Evolutionary conservation across 2,797 vertebrate species (phyloP), one percentile per base, ranked within the genome.

Genomic region (Eupleurogrammus muticus): DNA sequence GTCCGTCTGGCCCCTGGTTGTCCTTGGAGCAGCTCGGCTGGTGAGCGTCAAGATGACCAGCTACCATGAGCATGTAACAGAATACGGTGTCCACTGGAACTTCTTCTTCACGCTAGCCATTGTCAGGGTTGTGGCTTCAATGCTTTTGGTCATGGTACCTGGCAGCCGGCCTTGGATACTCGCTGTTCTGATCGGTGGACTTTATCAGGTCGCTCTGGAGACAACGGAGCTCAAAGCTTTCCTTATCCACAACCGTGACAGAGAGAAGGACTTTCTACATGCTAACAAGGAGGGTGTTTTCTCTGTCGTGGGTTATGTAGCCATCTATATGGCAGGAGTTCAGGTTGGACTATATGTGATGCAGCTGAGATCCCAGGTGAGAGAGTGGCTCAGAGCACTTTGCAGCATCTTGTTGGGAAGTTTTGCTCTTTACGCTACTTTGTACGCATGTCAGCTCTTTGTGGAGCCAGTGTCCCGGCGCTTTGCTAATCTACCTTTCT

Each of bases 21-120:
- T 92, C n/a, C 93, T 99, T 0, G 98, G 98, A 0, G 1, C 95
- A 1, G 96, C 83, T 16, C 92, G 98, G 51, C 88, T 98, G 46
- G 73, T 94, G 7, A 94, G 93, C 2, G 65, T 98, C 36, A 99
- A 98, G 89, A 93, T 94, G 44, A 70, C 94, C 0, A 92, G 87
- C 20, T 99, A 99, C 84, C 97, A 98, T 0, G 97, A 99, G 77
- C 98, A 99, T 21, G 82, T 96, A 23, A 95, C 95, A 0, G 98
- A 99, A 78, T 99, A 99, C 2, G 98, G 98, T 0, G 82, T 97
- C 65, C 97, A 99, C 81, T 99, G 98, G 98, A 99, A 99, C 85
- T 99, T 99, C 66, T 99, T 99, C 85, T 99, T 99, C 79, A 99
- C 97, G 0, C 70, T 99, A 56, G 95, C 96, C 0, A 70, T 94